A percentile compares a stretch with the other conserved stretches of the same genome.
Conservation (phyloP, 2,113 vertebrate species). For the Saimiri boliviensis region DNA sequence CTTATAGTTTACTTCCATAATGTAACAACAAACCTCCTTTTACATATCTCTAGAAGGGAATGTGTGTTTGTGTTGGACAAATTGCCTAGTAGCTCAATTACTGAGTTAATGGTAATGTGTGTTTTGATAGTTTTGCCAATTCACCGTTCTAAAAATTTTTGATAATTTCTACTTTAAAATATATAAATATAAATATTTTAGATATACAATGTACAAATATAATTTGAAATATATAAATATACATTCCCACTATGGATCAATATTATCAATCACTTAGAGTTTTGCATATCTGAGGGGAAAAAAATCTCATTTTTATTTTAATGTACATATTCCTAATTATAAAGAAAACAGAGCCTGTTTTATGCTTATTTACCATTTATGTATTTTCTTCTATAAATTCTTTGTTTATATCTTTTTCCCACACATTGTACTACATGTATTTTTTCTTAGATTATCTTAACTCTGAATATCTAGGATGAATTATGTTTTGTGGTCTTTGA, state of each 20-base stretch:
- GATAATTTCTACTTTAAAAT: background rate
- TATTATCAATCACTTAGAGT: background rate
- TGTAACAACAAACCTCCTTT: background rate
- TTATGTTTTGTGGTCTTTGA: background rate
- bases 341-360: background rate
- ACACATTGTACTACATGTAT: background rate
- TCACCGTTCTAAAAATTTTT: background rate
- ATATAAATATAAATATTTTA: background rate
- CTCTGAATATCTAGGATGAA: background rate
- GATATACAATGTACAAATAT: background rate
- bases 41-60: background rate
- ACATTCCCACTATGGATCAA: rapidly evolving
- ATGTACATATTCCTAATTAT: background rate
- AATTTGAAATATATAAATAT: background rate
- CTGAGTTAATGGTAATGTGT: background rate
- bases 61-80: no score
- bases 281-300: background rate
- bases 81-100: background rate
- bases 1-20: background rate
- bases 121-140: background rate
- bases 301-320: background rate
- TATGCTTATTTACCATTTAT: background rate
- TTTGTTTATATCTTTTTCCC: background rate
- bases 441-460: background rate
- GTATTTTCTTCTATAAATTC: background rate